Base-by-base conservation (phyloP, 2,113 vertebrate genomes). In the Hiodon alosoides region DNA sequence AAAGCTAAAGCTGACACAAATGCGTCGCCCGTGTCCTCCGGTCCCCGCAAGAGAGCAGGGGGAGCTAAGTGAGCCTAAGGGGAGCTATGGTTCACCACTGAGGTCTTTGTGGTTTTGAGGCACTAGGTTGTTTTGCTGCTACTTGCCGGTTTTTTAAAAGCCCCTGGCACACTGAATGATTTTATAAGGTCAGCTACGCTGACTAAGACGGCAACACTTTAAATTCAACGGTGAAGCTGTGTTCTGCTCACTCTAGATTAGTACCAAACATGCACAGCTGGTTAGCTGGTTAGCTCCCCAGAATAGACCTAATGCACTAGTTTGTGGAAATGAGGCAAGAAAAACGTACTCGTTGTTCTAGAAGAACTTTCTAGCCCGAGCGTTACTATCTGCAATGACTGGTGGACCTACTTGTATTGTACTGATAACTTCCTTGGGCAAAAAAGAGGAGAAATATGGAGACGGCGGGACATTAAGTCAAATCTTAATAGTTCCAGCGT, bases 401-500 rank as follows among this genome's bases (percentile, higher is more conserved):
- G 67, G 67, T n/a, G 13, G 48, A 69, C 2, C 8, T 14, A 53
- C n/a, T 51, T 7, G 8, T 53, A 70, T 54, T 31, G 46, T 55
- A 53, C 0, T 14, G 16, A n/a, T 69, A 54, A 54, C 17, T 31
- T n/a, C 55, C 16, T 69, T 61, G 59, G 10, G 59, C 59, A 54
- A 69, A 54, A 69, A 52, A 16, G 9, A 54, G 51, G 31, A 17
- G 7, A n/a, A 17, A 31, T 69, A 69, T 11, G 17, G 50, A 55
- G 16, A 69, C 58, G 58, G 71, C 50, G 47, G 17, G 9, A 53
- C 62, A 53, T 11, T 52, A 53, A 5, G 17, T 74, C 67, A 76
- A 74, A 75, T 78, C 79, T 80, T 76, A 74, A 31, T 67, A 82
- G 53, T 66, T 77, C 75, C 77, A 47, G 75, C 31, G 7, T 31